Evolutionary conservation across 2,888 invertebrate genomes (phyloP).

Genomic region (Epinotia bilunana): DNA sequence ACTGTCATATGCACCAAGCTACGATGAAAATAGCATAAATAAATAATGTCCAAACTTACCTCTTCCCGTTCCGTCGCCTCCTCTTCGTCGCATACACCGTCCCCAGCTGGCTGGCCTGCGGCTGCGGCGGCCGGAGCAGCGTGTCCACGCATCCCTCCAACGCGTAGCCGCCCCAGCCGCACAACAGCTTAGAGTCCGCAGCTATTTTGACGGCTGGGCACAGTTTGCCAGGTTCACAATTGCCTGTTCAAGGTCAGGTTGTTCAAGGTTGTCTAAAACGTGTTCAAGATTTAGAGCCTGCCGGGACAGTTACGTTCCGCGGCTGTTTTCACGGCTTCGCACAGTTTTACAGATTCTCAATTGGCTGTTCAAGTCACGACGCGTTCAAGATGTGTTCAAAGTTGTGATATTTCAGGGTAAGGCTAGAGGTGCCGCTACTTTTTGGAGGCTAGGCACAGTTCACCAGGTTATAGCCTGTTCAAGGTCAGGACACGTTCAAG

Average conservation of each 20-base stretch:
- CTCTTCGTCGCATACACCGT: slow-evolving; percentile 99
- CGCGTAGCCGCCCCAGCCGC: slow-evolving; percentile 78
- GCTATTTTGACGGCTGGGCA: slow-evolving; percentile 78
- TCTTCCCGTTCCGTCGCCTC: slow-evolving; percentile 97
- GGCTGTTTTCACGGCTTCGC: neutral
- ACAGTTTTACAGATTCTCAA: neutral
- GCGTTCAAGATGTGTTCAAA: neutral
- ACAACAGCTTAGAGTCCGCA: slow-evolving; percentile 77
- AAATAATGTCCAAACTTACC: slow-evolving; percentile 84
- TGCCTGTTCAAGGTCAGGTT: slow-evolving; percentile 26
- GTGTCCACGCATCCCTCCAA: slow-evolving; percentile 91
- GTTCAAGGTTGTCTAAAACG: neutral
- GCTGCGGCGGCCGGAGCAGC: slow-evolving; percentile 90
- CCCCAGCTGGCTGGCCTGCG: slow-evolving; percentile 93
- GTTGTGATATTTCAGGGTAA: neutral
- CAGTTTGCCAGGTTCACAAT: slow-evolving; percentile 48
- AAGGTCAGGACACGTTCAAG: neutral
- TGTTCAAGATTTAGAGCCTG: neutral
- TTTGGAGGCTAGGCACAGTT: neutral
- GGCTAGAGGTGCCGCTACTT: neutral
- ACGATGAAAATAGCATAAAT: too few relatives aligned
- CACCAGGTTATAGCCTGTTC: neutral
- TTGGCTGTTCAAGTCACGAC: neutral
- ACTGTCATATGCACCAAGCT: too few relatives aligned
- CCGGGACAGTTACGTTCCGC: neutral